Base-by-base conservation (phyloP, 2,888 invertebrate genomes). In the Dascillus cervinus region DNA sequence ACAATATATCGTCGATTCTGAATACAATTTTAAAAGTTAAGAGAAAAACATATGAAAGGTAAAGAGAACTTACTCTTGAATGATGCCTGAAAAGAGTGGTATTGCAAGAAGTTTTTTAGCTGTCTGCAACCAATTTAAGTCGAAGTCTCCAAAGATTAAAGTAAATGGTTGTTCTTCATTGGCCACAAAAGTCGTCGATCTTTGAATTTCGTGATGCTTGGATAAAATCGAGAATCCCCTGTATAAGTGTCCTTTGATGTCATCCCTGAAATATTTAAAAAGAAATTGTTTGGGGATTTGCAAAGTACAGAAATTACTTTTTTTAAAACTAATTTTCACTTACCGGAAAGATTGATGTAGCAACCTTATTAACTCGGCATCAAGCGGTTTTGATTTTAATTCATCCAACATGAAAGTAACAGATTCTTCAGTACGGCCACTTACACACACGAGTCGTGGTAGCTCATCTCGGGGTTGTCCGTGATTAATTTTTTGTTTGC, bases 351-450 rank as follows among this genome's bases (percentile, higher is more conserved):
- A 20, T 11, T 56, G 39, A 31, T 62, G 58, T 5, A 60, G 28
- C 4, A 63, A 28, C 20, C 40, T 41, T 3, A 58, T 40, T 29
- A 49, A 70, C 45, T 82, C 82, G 1, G 65, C 68, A 51, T 82
- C 81, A 0, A 81, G 59, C 0, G 75, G 70, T 37, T 68, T 70
- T 4, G 69, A 71, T 44, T 72, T 73, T 13, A 86, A 58, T 28
- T 77, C 73, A 37, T 79, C 69, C 4, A 87, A 60, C 36, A 89
- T 66, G 27, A 59, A 62, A 21, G 75, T 71, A 0, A 89, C 74
- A 0, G 83, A 78, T 29, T 84, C 79, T 52, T 85, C 79, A 0
- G 87, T 87, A 29, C 95, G 74, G 0, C 90, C 89, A 21, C 87
- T 83, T 36, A 73, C 75, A 25, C 76, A 74, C 3, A 86, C 74